Evolutionary conservation across 1,140 invertebrate genomes (phyloP).

Genomic region (Cyclina sinensis): DNA sequence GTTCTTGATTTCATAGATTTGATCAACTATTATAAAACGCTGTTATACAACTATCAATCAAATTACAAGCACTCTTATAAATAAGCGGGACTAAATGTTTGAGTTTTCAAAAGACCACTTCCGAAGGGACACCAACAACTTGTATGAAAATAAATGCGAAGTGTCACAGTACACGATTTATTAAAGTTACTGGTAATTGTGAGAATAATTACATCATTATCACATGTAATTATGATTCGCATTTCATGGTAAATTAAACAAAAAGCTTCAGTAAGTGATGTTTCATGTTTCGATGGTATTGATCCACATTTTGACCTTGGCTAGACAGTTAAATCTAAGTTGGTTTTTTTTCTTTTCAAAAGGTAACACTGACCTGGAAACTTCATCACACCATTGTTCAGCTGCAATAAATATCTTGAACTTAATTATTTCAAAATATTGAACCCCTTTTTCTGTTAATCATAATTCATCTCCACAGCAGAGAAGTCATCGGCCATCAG

Average conservation of each 20-base stretch:
- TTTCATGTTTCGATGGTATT: neutral
- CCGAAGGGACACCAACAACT: neutral
- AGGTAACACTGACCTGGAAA: too few species aligned
- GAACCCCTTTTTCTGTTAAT: too few species aligned
- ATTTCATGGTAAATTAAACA: neutral
- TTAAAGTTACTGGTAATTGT: neutral
- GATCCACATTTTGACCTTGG: too few species aligned
- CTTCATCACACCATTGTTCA: too few species aligned
- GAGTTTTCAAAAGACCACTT: too few species aligned
- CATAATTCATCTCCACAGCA: too few species aligned
- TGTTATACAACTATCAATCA: conserved; percentile 7
- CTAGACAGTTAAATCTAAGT: too few species aligned
- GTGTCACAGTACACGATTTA: neutral
- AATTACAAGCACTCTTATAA: neutral
- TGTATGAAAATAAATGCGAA: neutral
- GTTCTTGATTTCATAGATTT: neutral
- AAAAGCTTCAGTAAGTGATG: neutral
- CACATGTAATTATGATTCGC: neutral
- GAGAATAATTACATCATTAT: neutral
- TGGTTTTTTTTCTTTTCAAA: too few species aligned
- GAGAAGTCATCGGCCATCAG: too few species aligned
- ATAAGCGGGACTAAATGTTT: neutral
- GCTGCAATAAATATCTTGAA: too few species aligned
- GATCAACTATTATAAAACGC: conserved; percentile 5
- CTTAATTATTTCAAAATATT: too few species aligned